A percentile compares a stretch with the other conserved stretches of the same genome.
phyloP scores from a whole-genome alignment of 1,140 invertebrate species.

The Bactericera cockerelli region DNA sequence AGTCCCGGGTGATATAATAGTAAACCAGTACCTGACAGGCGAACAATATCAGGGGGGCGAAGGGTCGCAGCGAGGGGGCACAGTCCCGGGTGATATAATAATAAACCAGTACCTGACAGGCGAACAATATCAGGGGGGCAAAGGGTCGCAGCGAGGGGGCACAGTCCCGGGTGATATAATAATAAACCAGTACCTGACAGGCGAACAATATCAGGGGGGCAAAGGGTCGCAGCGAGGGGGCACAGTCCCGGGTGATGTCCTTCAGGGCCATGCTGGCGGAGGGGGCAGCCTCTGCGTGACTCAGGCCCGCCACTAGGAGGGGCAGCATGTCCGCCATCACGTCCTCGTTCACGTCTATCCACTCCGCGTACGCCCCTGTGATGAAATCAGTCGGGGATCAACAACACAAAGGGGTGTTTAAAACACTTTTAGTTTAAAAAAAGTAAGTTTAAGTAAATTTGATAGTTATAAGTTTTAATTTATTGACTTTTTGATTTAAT shows the following conservation, averaged over 20 bases:
- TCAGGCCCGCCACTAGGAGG: constrained; percentile 48
- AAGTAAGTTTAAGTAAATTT: background rate
- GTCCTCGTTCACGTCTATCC: constrained; percentile 51
- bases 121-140: too few species aligned
- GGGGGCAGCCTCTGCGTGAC: constrained; percentile 47
- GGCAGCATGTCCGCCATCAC: constrained; percentile 36
- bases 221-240: constrained; percentile 48
- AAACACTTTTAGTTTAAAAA: background rate
- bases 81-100: too few species aligned
- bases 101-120: too few species aligned
- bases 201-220: constrained; percentile 50
- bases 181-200: constrained; percentile 41
- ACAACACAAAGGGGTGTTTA: constrained; percentile 11
- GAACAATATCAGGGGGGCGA: too few species aligned
- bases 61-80: too few species aligned
- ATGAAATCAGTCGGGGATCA: constrained; percentile 2
- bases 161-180: too few species aligned
- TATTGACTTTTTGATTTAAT: constrained; percentile 3
- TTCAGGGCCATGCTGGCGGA: constrained; percentile 73
- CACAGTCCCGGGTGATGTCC: constrained; percentile 66
- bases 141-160: too few species aligned
- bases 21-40: too few species aligned
- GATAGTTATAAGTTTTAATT: background rate
- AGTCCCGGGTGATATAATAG: too few species aligned
- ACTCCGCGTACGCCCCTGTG: constrained; percentile 58